Evolutionary conservation across 2,113 vertebrate genomes (phyloP).

Genomic region (Sigmodon hispidus): DNA sequence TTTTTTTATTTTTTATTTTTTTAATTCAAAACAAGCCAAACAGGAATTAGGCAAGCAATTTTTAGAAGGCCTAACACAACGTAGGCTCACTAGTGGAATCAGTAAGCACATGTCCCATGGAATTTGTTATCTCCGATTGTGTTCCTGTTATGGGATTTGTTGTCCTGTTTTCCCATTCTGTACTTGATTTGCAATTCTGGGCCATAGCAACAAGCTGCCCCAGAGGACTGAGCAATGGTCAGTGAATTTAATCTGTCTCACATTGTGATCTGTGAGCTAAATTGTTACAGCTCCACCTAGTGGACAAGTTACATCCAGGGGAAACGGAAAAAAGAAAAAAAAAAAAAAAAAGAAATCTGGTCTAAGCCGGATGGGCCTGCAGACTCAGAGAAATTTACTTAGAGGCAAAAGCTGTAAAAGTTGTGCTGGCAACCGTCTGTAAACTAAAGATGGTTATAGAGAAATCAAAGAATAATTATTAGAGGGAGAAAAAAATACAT

Average conservation of each 20-base stretch:
- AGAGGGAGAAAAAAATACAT: conserved; percentile 35
- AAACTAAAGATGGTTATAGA: conserved; percentile 53
- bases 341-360: not conserved
- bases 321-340: not conserved
- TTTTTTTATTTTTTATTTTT: not conserved
- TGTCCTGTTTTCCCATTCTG: conserved; percentile 75
- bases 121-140: conserved; percentile 77
- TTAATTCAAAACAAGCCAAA: not conserved
- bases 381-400: not conserved
- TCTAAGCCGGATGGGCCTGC: not conserved
- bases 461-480: conserved; percentile 77
- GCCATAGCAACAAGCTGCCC: conserved; percentile 62
- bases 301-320: conserved; percentile 57
- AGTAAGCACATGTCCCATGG: conserved; percentile 68
- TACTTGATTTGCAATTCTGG: conserved; percentile 76
- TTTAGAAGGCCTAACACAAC: conserved; percentile 13
- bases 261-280: conserved; percentile 67
- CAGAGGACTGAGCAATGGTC: conserved; percentile 69
- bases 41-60: conserved; percentile 13
- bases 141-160: conserved; percentile 73
- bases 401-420: conserved; percentile 24
- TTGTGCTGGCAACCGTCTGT: conserved; percentile 23
- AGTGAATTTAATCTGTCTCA: conserved; percentile 65
- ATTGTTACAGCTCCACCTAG: conserved; percentile 82
- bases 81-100: conserved; percentile 66